phyloP scores from a whole-genome alignment of 2,797 vertebrate species.

The Threskiornis aethiopicus region DNA sequence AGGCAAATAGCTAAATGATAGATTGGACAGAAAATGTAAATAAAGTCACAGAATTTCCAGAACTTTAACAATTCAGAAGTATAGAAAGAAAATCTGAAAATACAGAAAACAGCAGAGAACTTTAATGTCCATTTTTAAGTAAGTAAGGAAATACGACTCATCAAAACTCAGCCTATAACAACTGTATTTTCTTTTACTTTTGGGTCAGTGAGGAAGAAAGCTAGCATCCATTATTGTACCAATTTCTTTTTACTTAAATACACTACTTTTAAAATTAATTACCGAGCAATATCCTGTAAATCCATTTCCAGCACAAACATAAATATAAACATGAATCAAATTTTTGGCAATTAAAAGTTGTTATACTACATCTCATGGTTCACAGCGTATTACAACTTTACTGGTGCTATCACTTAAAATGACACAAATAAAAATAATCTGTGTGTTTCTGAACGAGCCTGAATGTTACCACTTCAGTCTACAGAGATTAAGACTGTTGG shows the following conservation, averaged over 20 bases:
- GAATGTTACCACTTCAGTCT: neutral
- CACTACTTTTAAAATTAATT: neutral
- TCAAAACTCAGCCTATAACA: neutral
- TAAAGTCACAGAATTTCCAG: neutral
- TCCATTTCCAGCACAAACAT: neutral
- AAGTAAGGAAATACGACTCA: neutral
- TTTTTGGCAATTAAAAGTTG: neutral
- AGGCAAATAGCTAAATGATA: neutral
- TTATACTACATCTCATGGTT: neutral
- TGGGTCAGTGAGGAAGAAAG: neutral
- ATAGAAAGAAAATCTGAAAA: neutral
- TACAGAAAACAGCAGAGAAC: neutral
- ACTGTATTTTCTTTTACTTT: neutral
- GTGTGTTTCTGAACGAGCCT: neutral
- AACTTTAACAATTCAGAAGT: neutral
- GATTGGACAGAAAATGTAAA: neutral
- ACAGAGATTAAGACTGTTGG: neutral
- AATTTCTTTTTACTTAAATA: neutral
- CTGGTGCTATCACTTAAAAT: neutral
- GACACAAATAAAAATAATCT: neutral
- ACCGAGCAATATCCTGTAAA: neutral
- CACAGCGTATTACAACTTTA: neutral
- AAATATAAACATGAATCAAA: neutral
- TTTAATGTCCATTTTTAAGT: neutral
- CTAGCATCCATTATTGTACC: neutral